Conservation (phyloP, 2,797 vertebrate genomes). For the Tympanoctomys barrerae region DNA sequence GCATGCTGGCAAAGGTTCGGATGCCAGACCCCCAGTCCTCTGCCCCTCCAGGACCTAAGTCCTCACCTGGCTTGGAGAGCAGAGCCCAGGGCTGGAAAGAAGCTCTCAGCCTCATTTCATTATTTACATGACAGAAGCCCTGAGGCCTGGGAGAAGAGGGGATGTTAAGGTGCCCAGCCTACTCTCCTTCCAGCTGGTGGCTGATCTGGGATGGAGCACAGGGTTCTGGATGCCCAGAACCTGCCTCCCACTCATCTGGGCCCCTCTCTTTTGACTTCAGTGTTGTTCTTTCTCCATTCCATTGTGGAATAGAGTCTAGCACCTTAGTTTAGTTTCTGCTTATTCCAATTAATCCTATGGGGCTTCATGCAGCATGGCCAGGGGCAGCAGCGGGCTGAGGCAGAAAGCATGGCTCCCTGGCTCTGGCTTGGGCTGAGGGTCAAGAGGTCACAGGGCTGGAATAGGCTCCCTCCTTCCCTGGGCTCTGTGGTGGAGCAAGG, state of each 20-base stretch:
- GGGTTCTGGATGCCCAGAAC: background rate
- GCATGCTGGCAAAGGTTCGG: background rate
- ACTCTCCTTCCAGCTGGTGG: background rate
- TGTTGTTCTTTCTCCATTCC: background rate
- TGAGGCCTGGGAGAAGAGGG: background rate
- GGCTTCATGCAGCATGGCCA: background rate
- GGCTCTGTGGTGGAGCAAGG: no score
- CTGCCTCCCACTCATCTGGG: fast-evolving
- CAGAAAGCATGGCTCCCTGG: background rate
- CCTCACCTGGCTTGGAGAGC: background rate
- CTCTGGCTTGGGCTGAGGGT: background rate
- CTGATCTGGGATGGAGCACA: background rate
- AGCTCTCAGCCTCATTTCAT: background rate
- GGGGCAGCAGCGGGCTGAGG: no score
- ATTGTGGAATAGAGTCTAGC: background rate
- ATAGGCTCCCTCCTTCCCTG: background rate
- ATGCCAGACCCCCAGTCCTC: background rate
- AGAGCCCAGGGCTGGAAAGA: conserved; percentile 2
- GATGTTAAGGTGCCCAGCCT: background rate
- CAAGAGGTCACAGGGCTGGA: background rate
- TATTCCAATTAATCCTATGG: background rate
- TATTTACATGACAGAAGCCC: background rate
- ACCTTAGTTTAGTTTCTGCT: conserved; percentile 13
- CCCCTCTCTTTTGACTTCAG: background rate
- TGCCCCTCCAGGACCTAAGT: background rate